phyloP scores from a whole-genome alignment of 2,113 vertebrate genomes.

The Callithrix jacchus region DNA sequence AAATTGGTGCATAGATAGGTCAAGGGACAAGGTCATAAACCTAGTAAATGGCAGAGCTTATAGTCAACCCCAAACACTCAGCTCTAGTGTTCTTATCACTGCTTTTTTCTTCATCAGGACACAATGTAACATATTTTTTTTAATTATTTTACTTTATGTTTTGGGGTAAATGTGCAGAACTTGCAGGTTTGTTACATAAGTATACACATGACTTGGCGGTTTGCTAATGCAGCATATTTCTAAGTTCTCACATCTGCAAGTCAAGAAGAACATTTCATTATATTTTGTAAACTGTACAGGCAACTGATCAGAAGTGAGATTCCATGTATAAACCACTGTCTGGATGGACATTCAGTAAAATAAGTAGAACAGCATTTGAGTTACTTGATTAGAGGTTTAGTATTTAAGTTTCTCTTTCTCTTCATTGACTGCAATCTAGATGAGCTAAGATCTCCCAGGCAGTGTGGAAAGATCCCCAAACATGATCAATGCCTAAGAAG shows the following conservation, averaged over 20 bases:
- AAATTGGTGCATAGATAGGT: background rate
- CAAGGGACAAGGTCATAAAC: background rate
- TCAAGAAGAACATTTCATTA: background rate
- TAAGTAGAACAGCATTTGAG: background rate
- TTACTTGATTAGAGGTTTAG: background rate
- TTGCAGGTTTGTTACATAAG: no score
- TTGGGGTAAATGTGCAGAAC: no score
- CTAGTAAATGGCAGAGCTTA: background rate
- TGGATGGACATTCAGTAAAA: background rate
- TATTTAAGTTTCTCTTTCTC: slow-evolving; percentile 44
- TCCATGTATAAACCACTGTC: background rate
- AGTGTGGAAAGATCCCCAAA: background rate
- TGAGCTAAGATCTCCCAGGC: background rate
- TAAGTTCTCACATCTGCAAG: background rate
- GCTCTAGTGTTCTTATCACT: background rate
- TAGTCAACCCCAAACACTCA: background rate
- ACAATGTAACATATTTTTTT: background rate
- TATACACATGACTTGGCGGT: no score
- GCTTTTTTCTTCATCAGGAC: background rate
- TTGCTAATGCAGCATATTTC: background rate
- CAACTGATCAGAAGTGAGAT: background rate
- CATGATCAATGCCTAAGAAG: background rate
- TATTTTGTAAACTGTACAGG: background rate
- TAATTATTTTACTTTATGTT: no score
- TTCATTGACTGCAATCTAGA: slow-evolving; percentile 19